These are phyloP conservation scores for Melolontha melolontha DNA, from an alignment of 2,888 invertebrate species.

Conservation along the genomic window DNA sequence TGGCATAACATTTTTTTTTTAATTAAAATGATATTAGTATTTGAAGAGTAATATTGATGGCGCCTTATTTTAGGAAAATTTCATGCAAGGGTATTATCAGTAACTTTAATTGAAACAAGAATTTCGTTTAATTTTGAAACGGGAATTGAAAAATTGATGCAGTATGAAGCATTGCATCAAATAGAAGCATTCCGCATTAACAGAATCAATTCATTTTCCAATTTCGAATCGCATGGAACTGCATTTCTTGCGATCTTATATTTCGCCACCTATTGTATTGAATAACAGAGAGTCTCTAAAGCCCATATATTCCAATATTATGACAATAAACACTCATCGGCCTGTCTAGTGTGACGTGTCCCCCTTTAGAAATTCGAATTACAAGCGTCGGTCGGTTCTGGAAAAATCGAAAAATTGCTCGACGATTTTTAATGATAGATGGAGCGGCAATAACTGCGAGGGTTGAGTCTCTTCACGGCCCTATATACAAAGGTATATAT, in stretches of 20 bases:
- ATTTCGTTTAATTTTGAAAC: too few species aligned
- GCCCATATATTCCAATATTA: constrained; percentile 14
- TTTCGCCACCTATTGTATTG: constrained; percentile 3
- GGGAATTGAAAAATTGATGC: too few species aligned
- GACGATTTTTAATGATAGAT: constrained; percentile 32
- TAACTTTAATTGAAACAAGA: too few species aligned
- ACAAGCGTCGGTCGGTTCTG: constrained; percentile 19
- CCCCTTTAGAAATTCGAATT: constrained; percentile 14
- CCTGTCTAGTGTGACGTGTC: constrained; percentile 6
- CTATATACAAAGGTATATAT: too few species aligned
- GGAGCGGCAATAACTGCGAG: constrained; percentile 30
- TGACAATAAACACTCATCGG: constrained; percentile 5
- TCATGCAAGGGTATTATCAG: too few species aligned
- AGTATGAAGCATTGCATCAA: too few species aligned
- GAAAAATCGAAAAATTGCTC: constrained; percentile 19
- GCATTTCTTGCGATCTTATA: background rate
- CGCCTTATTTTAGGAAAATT: too few species aligned
- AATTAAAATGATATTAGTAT: too few species aligned
- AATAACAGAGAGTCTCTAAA: constrained; percentile 3
- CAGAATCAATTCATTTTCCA: too few species aligned
- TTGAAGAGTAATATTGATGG: too few species aligned
- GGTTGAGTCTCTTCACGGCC: constrained; percentile 15
- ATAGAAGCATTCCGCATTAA: too few species aligned
- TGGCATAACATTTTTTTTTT: too few species aligned
- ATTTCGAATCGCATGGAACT: background rate